These are phyloP conservation scores for Antheraea assamensis DNA, from an alignment of 2,888 invertebrate species.

Conservation along the genomic window DNA sequence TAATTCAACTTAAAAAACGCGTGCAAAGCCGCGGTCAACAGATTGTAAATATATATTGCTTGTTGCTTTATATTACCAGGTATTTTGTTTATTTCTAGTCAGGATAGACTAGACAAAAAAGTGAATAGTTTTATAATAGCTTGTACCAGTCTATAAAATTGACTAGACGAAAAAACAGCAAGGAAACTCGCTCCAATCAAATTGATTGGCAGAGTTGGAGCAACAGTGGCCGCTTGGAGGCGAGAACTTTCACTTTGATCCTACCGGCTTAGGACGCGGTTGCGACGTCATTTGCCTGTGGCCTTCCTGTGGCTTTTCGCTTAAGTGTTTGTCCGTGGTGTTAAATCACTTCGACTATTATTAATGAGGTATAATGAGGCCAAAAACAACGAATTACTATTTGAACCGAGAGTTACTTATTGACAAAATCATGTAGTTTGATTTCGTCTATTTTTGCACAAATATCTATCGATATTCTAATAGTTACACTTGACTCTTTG, in stretches of 20 bases:
- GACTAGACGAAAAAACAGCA: neutral
- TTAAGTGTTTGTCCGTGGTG: neutral
- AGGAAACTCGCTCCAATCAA: constrained; percentile 39
- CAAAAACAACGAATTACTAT: neutral
- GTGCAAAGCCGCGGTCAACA: too few relatives aligned
- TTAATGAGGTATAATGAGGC: neutral
- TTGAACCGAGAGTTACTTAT: neutral
- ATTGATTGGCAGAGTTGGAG: constrained; percentile 35
- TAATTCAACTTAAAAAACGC: too few relatives aligned
- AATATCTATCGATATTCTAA: neutral
- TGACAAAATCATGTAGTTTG: neutral
- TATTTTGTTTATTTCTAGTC: neutral
- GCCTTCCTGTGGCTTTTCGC: neutral
- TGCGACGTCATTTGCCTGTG: constrained; percentile 5
- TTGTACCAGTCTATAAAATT: neutral
- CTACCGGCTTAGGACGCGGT: constrained; percentile 4
- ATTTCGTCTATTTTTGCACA: too few relatives aligned
- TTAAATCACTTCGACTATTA: neutral
- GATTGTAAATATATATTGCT: neutral
- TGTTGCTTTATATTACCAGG: neutral
- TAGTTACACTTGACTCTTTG: too few relatives aligned
- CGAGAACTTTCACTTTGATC: constrained; percentile 13
- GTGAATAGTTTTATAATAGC: neutral
- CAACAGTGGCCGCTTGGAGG: constrained; percentile 25
- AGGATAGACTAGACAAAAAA: neutral